These are phyloP conservation scores for Pogonognathellus flavescens DNA, from an alignment of 1,140 invertebrate species.

Conservation along the genomic window DNA sequence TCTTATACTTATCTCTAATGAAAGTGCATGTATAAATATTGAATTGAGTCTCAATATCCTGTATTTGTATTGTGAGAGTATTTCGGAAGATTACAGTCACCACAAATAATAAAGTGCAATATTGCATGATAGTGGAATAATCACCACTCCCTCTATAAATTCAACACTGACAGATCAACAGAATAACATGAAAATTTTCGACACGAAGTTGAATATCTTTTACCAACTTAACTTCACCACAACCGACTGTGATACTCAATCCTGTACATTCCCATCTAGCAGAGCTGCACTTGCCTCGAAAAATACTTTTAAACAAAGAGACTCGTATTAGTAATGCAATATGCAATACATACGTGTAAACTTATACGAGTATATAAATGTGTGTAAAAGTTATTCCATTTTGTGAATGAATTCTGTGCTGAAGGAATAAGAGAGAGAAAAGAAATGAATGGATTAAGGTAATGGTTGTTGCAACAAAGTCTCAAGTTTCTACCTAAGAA, in stretches of 20 bases:
- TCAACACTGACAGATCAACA: constrained; percentile 21
- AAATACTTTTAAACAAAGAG: no score
- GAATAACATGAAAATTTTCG: constrained; percentile 14
- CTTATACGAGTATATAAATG: not conserved
- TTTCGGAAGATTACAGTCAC: constrained; percentile 11
- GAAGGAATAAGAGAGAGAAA: not conserved
- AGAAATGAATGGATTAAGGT: not conserved
- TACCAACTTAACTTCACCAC: not conserved
- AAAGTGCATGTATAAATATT: constrained; percentile 20
- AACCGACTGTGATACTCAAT: constrained; percentile 6
- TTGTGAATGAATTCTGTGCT: constrained; percentile 1
- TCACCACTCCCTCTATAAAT: constrained; percentile 41
- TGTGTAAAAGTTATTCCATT: not conserved
- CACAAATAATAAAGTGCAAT: constrained; percentile 49
- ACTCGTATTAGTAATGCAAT: not conserved
- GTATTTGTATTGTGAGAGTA: not conserved
- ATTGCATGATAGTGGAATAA: constrained; percentile 45
- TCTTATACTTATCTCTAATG: not conserved
- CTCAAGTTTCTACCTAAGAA: no score
- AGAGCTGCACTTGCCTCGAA: no score
- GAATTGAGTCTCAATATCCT: not conserved
- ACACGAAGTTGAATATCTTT: not conserved
- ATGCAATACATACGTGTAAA: not conserved
- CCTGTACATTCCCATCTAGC: no score
- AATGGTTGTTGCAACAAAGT: not conserved